A percentile compares a stretch with the other conserved stretches of the same genome.
Evolutionary conservation across 2,797 vertebrate species (phyloP).

Genomic region (Sebastolobus altivelis): DNA sequence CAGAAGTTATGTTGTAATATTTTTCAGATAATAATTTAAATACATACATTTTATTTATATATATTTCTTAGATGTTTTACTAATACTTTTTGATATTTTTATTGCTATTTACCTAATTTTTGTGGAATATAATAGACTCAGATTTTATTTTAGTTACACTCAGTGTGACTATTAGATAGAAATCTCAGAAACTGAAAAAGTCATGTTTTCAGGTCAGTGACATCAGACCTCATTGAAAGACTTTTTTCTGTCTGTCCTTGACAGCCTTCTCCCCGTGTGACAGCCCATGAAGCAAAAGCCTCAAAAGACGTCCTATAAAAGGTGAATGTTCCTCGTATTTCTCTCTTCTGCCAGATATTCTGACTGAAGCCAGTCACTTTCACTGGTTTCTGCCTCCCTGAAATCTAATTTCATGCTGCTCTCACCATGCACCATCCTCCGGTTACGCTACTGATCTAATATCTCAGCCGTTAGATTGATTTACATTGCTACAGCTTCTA

Average conservation of each 20-base stretch:
- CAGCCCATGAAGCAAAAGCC: slow-evolving; percentile 35
- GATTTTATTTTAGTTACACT: background rate
- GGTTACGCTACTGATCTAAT: slow-evolving; percentile 78
- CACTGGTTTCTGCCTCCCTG: slow-evolving; percentile 71
- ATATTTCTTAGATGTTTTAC: background rate
- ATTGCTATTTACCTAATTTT: background rate
- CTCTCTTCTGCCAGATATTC: slow-evolving; percentile 24
- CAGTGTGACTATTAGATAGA: background rate
- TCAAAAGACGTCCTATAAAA: slow-evolving; percentile 29
- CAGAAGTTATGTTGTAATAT: background rate
- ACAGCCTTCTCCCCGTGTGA: background rate
- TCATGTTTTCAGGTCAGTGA: background rate
- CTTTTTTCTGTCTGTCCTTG: background rate
- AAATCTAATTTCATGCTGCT: slow-evolving; percentile 84
- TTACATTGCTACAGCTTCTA: slow-evolving; percentile 62
- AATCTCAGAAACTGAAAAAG: background rate
- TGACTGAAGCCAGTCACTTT: slow-evolving; percentile 79
- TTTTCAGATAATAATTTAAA: background rate
- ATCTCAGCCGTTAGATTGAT: slow-evolving; percentile 70
- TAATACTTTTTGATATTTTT: background rate
- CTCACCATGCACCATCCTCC: slow-evolving; percentile 66
- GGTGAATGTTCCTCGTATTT: slow-evolving; percentile 32
- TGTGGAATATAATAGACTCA: background rate
- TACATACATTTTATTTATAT: background rate
- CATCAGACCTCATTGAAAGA: background rate